Evolutionary conservation across 2,113 vertebrate genomes (phyloP).

Genomic region (Melospiza georgiana): DNA sequence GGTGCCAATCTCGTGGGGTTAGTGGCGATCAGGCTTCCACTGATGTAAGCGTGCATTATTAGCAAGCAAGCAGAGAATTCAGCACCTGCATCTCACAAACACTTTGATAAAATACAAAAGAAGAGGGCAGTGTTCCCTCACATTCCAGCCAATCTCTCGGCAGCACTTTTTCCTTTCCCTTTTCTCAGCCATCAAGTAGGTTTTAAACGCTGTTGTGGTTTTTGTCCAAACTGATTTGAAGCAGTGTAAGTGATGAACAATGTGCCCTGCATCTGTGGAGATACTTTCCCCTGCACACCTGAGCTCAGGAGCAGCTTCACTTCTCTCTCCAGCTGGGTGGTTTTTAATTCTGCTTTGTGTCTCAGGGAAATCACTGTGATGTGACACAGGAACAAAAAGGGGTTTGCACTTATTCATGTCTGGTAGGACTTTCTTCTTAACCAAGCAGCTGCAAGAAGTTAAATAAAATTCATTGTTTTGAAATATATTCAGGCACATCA

Average conservation of each 20-base stretch:
- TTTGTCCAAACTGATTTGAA: constrained; percentile 22
- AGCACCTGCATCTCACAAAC: not conserved
- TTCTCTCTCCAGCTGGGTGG: constrained; percentile 1
- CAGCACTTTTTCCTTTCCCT: not conserved
- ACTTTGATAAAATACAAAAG: not conserved
- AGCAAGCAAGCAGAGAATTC: not conserved
- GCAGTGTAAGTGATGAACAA: not conserved
- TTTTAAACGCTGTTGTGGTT: not conserved
- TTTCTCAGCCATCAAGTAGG: not conserved
- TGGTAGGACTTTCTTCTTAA: not conserved
- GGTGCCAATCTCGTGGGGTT: not conserved
- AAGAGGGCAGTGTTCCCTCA: not conserved
- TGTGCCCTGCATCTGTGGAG: not conserved
- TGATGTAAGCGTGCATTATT: not conserved
- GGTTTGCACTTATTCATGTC: fast-evolving
- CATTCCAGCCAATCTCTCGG: not conserved
- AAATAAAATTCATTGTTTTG: not conserved
- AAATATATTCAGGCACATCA: not conserved
- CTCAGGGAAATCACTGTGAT: not conserved
- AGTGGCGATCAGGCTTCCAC: not conserved
- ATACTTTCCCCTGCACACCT: not conserved
- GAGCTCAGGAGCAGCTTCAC: not conserved
- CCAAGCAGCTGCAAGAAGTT: not conserved
- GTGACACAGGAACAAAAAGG: not conserved
- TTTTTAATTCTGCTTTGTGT: constrained; percentile 25